Base-by-base conservation (phyloP, 2,797 vertebrate genomes). In the Phaenicophaeus curvirostris region DNA sequence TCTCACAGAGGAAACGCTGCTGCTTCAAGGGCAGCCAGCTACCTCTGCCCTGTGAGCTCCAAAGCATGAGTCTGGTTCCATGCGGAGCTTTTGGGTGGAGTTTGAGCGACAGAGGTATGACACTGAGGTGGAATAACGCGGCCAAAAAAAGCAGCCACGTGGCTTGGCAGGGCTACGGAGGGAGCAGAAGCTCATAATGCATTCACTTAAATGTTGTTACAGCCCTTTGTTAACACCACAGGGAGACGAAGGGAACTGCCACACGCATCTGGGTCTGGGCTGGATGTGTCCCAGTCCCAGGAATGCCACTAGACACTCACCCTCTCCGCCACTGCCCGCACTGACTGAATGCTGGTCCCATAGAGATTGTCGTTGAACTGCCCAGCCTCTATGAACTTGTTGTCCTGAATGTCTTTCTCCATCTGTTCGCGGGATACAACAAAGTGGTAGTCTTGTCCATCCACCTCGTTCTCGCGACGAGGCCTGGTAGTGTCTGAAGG, bases 391-490 rank as follows among this genome's bases (percentile, higher is more conserved):
- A 99, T 99, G 95, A 99, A 99, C 97, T 99, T 99, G 97, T 99
- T 99, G 96, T 99, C 99, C 97, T 99, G 99, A 97, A 99, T 99
- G 95, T 99, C 99, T 75, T 99, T 99, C 98, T 99, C 99, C 99
- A 99, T 99, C 96, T 99, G 99, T 78, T 99, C 99, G 41, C 99
- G 98, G 14, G 99, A 99, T 8, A 69, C 98, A 33, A 99, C 99
- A 30, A 99, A 99, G 97, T 99, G 99, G 92, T 99, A 99, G 96
- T 99, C 99, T 95, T 99, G 99, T 5, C 99, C 99, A 0, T 99
- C 99, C 85, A 99, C 98, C 96, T 99, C 99, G 3, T 98, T 99
- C 81, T 99, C 99, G 55, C 99, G 98, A 94, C 99, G 98, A 31
- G 99, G 98, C 96, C 99, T 98, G 92, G 99, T 99, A 15, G 99